Evolutionary conservation across 2,797 vertebrate species (phyloP).

Genomic region (Ctenochaetus hawaiiensis): DNA sequence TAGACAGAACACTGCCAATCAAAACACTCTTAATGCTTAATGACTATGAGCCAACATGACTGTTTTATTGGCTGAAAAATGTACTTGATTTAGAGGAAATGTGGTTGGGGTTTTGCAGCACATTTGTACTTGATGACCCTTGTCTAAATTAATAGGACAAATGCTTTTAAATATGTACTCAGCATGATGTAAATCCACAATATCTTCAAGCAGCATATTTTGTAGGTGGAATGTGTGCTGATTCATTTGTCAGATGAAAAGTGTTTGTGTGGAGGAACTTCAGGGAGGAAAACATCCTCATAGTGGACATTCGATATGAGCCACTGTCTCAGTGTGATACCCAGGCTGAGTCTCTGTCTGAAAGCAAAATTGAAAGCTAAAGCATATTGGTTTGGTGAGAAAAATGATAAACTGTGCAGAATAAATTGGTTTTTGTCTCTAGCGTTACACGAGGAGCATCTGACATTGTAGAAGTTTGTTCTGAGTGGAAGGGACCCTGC

Average conservation of each 20-base stretch:
- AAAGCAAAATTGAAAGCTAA: slow-evolving; percentile 35
- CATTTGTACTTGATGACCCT: slow-evolving; percentile 5
- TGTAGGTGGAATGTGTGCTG: slow-evolving; percentile 1
- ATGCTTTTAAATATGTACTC: neutral
- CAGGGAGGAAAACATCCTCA: slow-evolving; percentile 31
- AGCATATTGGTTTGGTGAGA: slow-evolving; percentile 12
- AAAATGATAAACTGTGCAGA: slow-evolving; percentile 21
- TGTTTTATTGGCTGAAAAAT: slow-evolving; percentile 9
- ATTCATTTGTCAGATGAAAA: slow-evolving; percentile 17
- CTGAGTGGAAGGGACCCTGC: slow-evolving; percentile 42
- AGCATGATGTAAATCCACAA: neutral
- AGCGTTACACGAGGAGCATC: slow-evolving; percentile 34
- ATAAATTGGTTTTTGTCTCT: slow-evolving; percentile 50
- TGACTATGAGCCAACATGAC: slow-evolving; percentile 12
- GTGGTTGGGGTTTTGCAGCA: slow-evolving; percentile 16
- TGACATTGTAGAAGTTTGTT: slow-evolving; percentile 35
- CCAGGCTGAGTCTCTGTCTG: slow-evolving; percentile 28
- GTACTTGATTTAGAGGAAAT: slow-evolving; percentile 18
- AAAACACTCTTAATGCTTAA: slow-evolving; percentile 42
- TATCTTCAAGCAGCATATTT: slow-evolving; percentile 20
- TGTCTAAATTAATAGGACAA: neutral
- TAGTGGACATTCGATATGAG: slow-evolving; percentile 26
- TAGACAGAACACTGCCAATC: slow-evolving; percentile 52
- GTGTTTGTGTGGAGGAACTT: slow-evolving; percentile 14
- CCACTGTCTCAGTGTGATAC: slow-evolving; percentile 28